A percentile compares a stretch with the other conserved stretches of the same genome.
Evolutionary conservation across 2,113 vertebrate species (phyloP).

Genomic region (Herpetotheres cachinnans): DNA sequence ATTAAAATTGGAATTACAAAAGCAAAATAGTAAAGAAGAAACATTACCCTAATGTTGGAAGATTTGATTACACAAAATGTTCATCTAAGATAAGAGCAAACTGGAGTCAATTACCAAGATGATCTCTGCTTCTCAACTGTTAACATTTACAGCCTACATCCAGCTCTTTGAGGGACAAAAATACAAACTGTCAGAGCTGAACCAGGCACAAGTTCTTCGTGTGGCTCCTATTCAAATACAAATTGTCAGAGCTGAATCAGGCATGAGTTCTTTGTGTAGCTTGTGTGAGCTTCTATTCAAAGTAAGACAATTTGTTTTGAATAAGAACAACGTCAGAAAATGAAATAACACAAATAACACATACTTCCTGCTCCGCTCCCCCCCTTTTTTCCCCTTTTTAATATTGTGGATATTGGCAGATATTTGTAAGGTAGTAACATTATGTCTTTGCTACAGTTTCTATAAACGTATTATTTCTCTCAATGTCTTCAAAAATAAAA

Average conservation of each 20-base stretch:
- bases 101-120: background rate
- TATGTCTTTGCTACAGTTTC: background rate
- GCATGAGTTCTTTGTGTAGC: background rate
- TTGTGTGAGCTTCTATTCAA: constrained; percentile 13
- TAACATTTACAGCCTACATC: background rate
- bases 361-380: background rate
- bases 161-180: background rate
- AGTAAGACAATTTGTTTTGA: background rate
- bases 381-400: background rate
- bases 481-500: background rate
- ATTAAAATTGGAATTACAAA: background rate
- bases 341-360: background rate
- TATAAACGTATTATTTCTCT: background rate
- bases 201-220: background rate
- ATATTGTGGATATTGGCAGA: background rate
- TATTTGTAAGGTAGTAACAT: background rate
- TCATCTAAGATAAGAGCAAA: background rate
- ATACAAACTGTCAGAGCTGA: background rate
- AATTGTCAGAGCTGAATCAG: background rate
- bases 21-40: background rate
- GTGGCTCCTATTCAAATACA: background rate
- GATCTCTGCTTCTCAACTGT: background rate
- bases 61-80: background rate
- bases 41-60: background rate
- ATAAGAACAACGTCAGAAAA: constrained; percentile 6